These are phyloP conservation scores for Tautogolabrus adspersus DNA, from an alignment of 2,113 vertebrate genomes.

Conservation along the genomic window DNA sequence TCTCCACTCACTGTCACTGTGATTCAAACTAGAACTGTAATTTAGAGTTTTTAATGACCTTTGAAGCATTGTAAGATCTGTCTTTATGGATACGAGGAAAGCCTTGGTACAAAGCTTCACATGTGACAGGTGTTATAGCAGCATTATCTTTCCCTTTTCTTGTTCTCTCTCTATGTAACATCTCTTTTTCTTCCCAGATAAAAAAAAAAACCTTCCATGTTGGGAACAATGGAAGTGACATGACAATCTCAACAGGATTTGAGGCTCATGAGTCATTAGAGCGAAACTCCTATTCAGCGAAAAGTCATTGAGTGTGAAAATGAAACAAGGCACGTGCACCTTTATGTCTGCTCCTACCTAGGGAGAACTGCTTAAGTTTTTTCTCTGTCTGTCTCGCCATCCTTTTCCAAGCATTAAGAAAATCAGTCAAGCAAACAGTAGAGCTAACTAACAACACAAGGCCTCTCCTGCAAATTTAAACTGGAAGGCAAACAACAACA, in stretches of 20 bases:
- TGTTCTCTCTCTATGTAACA: slow-evolving; percentile 22
- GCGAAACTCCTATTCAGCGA: slow-evolving; percentile 42
- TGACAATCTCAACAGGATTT: slow-evolving; percentile 57
- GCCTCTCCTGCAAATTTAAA: slow-evolving; percentile 33
- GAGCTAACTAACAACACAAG: slow-evolving; percentile 6
- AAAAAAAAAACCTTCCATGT: slow-evolving; percentile 16
- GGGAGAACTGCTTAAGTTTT: slow-evolving; percentile 30
- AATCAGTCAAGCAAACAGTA: slow-evolving; percentile 42
- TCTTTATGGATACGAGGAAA: slow-evolving; percentile 35
- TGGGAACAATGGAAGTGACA: slow-evolving; percentile 32
- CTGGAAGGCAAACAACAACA: slow-evolving; percentile 49
- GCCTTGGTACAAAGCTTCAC: background rate
- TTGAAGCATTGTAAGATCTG: slow-evolving; percentile 44
- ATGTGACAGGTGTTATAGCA: slow-evolving; percentile 31
- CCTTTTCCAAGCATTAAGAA: slow-evolving; percentile 43
- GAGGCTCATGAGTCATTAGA: slow-evolving; percentile 62
- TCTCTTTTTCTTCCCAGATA: slow-evolving; percentile 8
- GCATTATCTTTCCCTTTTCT: background rate
- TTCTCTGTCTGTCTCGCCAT: slow-evolving; percentile 12
- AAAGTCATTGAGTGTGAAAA: slow-evolving; percentile 53
- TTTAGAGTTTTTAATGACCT: slow-evolving; percentile 74
- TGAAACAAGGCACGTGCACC: slow-evolving; percentile 22
- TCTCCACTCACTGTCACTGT: slow-evolving; percentile 68
- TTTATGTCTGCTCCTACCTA: slow-evolving; percentile 36
- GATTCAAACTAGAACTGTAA: slow-evolving; percentile 67